Conservation (phyloP, 2,888 invertebrate species). For the Tinea trinotella region DNA sequence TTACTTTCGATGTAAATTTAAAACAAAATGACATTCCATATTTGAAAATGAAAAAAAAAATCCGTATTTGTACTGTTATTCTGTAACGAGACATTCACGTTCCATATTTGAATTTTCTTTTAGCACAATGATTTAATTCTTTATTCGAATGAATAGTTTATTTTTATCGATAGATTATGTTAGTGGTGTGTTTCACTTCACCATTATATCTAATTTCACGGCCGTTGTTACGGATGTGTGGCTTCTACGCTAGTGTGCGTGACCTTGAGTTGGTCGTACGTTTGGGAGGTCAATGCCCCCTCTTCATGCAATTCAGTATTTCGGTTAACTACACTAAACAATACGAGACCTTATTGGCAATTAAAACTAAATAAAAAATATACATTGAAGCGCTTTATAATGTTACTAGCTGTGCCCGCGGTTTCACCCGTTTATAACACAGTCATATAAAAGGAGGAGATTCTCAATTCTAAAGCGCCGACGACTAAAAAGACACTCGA, state of each 20-base stretch:
- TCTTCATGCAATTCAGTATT: constrained; percentile 38
- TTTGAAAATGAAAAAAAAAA: no score
- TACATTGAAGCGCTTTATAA: no score
- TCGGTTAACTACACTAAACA: no score
- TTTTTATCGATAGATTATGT: constrained; percentile 19
- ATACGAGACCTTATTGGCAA: no score
- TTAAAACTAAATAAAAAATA: no score
- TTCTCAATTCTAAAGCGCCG: no score
- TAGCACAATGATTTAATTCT: background rate
- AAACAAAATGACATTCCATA: no score
- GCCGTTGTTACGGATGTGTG: constrained; percentile 44
- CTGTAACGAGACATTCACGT: background rate
- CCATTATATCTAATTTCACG: constrained; percentile 68
- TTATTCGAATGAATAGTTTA: background rate
- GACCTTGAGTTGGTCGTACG: constrained; percentile 58
- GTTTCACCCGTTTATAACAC: no score
- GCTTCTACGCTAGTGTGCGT: constrained; percentile 44
- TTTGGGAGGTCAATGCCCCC: constrained; percentile 66
- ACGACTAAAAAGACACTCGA: no score
- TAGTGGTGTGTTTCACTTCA: constrained; percentile 36
- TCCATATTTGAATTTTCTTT: background rate
- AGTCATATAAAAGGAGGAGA: no score
- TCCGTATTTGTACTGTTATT: no score
- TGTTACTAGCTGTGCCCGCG: no score
- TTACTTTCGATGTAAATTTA: background rate